Evolutionary conservation across 2,888 invertebrate species (phyloP), one percentile per base, ranked within the genome.

Genomic region (Escarpia spicata): DNA sequence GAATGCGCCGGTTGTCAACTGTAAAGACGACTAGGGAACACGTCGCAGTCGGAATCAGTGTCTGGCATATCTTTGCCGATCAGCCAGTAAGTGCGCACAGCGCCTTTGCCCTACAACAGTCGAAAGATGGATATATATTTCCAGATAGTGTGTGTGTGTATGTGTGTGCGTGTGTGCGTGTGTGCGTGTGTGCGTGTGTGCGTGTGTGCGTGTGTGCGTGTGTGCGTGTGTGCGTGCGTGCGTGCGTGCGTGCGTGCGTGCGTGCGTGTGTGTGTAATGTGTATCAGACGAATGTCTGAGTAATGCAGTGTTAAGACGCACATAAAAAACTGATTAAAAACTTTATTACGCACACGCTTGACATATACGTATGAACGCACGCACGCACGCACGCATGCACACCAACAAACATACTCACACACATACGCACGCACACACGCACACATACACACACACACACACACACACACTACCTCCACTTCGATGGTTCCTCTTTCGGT

Each of bases 381-480:
- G 45, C 8, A 45, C 45, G 45, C 6, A 45, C 45, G 60, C 4
- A 19, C 26, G 60, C 12, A 19, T 19, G 15, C 19, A 60, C 60
- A 60, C 26, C 4, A 15, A 26, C 60, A 9, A 15, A 4, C 52
- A 9, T 1, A 52, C 52, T 0, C 19, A 26, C n/a, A 6, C 6
- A 26, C 6, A 4, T 0, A 4, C 60, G 19, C 19, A 0, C 15
- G 19, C 26, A 1, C 19, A 75, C 26, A 1, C 4, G 26, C 75
- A 26, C 19, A 75, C 75, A 26, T 2, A n/a, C 6, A 26, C 26
- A 75, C n/a, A 26, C 6, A 75, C n/a, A 3, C 6, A 75, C n/a
- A 26, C 6, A 75, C 26, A 26, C 19, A 75, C 75, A 75, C 12
- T 75, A 94, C 94, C 93, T 94, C 94, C 90, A 94, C 92, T 15